A percentile compares a stretch with the other conserved stretches of the same genome.
Conservation (phyloP, 2,797 vertebrate species). For the Aotus griseimembra region DNA sequence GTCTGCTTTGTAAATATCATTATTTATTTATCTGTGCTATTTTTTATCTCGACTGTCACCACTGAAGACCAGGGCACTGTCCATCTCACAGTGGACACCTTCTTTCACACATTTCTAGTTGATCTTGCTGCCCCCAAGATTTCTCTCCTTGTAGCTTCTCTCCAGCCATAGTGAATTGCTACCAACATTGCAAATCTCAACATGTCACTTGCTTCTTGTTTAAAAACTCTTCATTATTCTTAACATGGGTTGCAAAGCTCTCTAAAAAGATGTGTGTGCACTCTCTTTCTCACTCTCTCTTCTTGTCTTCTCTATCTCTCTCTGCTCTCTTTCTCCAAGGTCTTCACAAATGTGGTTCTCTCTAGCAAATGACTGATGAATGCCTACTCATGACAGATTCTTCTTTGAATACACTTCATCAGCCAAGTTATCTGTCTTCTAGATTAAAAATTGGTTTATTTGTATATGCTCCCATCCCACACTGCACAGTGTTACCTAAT, state of each 20-base stretch:
- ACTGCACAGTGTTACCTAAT: background rate
- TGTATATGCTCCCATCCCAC: background rate
- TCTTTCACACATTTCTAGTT: background rate
- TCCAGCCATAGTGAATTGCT: background rate
- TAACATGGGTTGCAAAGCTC: background rate
- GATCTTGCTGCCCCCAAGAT: background rate
- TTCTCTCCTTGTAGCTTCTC: background rate
- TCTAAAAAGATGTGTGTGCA: background rate
- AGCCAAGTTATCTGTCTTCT: background rate
- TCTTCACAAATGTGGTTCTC: background rate
- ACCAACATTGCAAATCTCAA: background rate
- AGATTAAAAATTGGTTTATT: background rate
- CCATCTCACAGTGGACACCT: background rate
- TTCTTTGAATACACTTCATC: background rate
- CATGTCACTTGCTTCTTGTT: background rate
- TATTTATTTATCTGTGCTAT: background rate
- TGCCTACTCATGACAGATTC: background rate
- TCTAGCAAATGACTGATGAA: background rate
- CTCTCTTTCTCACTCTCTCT: background rate
- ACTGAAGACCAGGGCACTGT: fast-evolving
- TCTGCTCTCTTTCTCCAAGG: too few relatives aligned
- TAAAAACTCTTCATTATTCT: background rate
- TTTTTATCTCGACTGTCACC: background rate
- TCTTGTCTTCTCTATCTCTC: background rate
- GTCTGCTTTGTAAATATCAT: background rate